These are phyloP conservation scores for Dissostichus mawsoni DNA, from an alignment of 2,113 vertebrate species.

Conservation along the genomic window DNA sequence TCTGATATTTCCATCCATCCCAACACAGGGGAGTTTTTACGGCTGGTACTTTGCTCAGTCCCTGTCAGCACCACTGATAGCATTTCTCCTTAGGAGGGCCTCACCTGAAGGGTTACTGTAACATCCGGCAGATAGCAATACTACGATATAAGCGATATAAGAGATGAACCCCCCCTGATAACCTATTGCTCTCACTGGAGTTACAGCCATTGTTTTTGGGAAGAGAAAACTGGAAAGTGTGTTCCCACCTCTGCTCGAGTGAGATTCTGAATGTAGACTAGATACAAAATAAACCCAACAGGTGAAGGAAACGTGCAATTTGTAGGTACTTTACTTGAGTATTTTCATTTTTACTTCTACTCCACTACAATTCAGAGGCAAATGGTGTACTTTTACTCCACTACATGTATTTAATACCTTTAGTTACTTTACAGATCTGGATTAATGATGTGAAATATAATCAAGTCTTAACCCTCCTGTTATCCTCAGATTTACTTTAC, in stretches of 20 bases:
- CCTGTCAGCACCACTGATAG: background rate
- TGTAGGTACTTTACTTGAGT: no score
- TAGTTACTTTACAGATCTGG: no score
- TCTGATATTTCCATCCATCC: background rate
- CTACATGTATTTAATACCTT: background rate
- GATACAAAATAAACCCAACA: no score
- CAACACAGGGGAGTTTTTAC: background rate
- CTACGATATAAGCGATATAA: no score
- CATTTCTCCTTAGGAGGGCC: background rate
- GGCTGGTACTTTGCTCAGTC: slow-evolving; percentile 5
- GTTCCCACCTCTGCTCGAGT: no score
- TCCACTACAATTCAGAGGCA: no score
- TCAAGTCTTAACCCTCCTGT: no score
- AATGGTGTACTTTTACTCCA: background rate
- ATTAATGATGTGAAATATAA: no score
- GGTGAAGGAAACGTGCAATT: no score
- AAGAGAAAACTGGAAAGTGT: background rate
- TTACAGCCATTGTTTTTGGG: background rate
- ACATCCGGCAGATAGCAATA: background rate
- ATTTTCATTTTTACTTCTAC: no score
- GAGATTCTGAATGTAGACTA: no score
- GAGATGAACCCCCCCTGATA: background rate
- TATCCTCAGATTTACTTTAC: no score
- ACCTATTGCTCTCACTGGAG: background rate
- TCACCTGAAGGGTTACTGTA: background rate